Conservation (phyloP, 2,888 invertebrate species). For the Glaucopsyche alexis region DNA sequence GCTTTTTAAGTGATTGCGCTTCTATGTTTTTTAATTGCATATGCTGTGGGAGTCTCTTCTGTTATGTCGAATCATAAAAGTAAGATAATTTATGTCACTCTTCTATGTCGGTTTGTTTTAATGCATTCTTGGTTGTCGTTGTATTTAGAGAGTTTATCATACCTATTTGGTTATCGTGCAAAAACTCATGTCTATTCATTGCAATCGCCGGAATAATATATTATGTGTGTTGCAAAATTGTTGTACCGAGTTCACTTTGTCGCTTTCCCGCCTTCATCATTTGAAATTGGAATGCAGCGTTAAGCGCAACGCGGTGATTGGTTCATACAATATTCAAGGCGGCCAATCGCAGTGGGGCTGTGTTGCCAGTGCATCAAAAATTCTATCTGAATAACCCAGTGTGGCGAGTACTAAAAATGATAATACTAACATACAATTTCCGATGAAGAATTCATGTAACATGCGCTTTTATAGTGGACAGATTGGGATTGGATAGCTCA, state of each 20-base stretch:
- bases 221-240: conserved; percentile 55
- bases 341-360: conserved; percentile 74
- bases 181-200: conserved; percentile 26
- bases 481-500: conserved; percentile 61
- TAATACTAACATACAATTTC: conserved; percentile 79
- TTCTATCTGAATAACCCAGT: conserved; percentile 79
- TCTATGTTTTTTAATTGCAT: conserved; percentile 47
- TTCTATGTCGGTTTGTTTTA: background rate
- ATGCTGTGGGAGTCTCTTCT: conserved; percentile 6
- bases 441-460: conserved; percentile 77
- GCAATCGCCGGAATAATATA: conserved; percentile 47
- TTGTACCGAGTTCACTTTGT: conserved; percentile 65
- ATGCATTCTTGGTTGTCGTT: background rate
- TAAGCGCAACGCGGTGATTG: conserved; percentile 76
- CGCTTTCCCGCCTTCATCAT: conserved; percentile 73
- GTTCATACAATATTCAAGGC: conserved; percentile 79
- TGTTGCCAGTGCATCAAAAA: conserved; percentile 81
- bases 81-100: background rate
- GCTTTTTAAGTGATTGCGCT: conserved; percentile 50
- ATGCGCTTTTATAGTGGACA: conserved; percentile 68
- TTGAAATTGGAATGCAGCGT: conserved; percentile 78
- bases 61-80: background rate
- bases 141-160: background rate
- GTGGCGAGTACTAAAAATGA: conserved; percentile 81
- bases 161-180: conserved; percentile 15